A percentile compares a stretch with the other conserved stretches of the same genome.
Evolutionary conservation across 53 echinoderm and acorn worm genomes (phyloP).

Genomic region (Henricia sp.): DNA sequence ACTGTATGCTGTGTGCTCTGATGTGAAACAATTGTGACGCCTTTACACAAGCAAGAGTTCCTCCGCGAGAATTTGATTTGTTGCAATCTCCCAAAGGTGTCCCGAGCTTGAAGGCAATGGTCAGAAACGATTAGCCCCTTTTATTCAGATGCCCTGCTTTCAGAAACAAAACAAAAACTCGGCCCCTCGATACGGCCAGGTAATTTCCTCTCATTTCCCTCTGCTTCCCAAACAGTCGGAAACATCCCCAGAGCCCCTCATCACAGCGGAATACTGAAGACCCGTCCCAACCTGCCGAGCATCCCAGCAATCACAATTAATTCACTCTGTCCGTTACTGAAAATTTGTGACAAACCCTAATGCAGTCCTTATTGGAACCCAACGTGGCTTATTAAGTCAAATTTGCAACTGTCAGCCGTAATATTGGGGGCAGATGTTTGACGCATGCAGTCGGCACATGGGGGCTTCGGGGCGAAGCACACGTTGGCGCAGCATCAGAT

Average conservation of each 20-base stretch:
- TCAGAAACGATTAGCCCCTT: slow-evolving; percentile 7
- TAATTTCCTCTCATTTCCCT: slow-evolving; percentile 44
- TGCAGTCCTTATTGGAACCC: slow-evolving; percentile 54
- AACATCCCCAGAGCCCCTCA: slow-evolving; percentile 3
- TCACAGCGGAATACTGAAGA: slow-evolving; percentile 10
- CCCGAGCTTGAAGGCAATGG: slow-evolving; percentile 12
- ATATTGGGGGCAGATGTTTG: slow-evolving; percentile 27
- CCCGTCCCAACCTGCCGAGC: background rate
- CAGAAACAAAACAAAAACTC: slow-evolving; percentile 20
- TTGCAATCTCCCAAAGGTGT: slow-evolving; percentile 8
- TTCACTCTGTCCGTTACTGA: slow-evolving; percentile 50
- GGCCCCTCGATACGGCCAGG: background rate
- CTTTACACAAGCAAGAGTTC: background rate
- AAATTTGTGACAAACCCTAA: slow-evolving; percentile 53
- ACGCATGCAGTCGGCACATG: slow-evolving; percentile 17
- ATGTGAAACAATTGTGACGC: background rate
- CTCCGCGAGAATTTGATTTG: background rate
- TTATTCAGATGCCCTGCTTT: background rate
- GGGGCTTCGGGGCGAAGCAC: background rate
- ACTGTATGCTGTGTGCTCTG: too few species aligned
- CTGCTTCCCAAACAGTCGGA: slow-evolving; percentile 1
- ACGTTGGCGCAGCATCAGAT: slow-evolving; percentile 9
- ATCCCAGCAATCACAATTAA: slow-evolving; percentile 33
- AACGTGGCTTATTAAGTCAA: slow-evolving; percentile 48
- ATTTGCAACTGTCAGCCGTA: slow-evolving; percentile 54